phyloP scores from a whole-genome alignment of 2,113 vertebrate genomes.

The Cisticola juncidis region DNA sequence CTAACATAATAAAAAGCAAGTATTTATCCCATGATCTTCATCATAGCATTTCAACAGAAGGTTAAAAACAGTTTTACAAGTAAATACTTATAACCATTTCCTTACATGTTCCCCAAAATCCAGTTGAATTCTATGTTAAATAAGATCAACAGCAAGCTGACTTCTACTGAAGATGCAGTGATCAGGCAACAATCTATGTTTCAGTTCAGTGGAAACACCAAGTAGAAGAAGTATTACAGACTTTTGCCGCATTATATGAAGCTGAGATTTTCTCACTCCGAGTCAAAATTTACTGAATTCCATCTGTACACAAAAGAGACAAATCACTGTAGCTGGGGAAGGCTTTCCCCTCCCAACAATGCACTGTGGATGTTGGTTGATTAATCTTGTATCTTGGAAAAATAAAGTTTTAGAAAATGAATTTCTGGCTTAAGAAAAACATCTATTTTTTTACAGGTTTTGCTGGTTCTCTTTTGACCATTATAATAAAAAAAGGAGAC shows the following conservation, averaged over 20 bases:
- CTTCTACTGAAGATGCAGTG: not conserved
- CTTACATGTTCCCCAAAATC: not conserved
- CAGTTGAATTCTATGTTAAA: not conserved
- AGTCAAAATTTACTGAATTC: conserved; percentile 62
- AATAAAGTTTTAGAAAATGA: not conserved
- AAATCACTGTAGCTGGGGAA: conserved; percentile 54
- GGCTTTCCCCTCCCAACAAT: conserved; percentile 5
- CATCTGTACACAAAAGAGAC: conserved; percentile 52
- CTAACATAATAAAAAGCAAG: not conserved
- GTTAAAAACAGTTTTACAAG: not conserved
- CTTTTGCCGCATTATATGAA: conserved; percentile 39
- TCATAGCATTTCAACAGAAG: not conserved
- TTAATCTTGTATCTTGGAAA: conserved; percentile 47
- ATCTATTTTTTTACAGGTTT: not conserved
- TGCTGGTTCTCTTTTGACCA: not conserved
- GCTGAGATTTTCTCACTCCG: not conserved
- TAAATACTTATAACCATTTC: not conserved
- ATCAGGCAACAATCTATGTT: conserved; percentile 1
- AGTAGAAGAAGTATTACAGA: not conserved
- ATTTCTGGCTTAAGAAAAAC: conserved; percentile 22
- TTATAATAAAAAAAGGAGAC: not conserved
- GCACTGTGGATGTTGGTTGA: not conserved
- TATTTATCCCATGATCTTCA: not conserved
- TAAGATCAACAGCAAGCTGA: not conserved
- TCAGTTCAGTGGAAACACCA: conserved; percentile 17